Percentiles rank a stretch among this genome's conserved stretches.
Conservation (phyloP, 1,140 invertebrate species). For the Lysiphlebus fabarum region DNA sequence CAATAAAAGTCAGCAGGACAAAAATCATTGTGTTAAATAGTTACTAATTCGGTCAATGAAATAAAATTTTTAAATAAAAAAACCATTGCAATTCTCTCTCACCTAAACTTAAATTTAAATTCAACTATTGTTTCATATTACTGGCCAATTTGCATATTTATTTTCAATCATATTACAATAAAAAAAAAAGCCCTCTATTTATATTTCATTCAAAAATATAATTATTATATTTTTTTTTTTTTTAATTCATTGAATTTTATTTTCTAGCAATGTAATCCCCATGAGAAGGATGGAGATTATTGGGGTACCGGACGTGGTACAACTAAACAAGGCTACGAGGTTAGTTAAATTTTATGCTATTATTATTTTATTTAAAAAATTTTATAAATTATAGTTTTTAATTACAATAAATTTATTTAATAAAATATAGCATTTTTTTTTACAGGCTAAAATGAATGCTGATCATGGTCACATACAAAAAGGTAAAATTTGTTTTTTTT, state of each 20-base stretch:
- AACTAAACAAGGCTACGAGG: conserved; percentile 59
- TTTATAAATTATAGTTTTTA: background rate
- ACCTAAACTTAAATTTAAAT: background rate
- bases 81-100: too few relatives aligned
- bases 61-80: too few relatives aligned
- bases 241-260: conserved; percentile 19
- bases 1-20: too few relatives aligned
- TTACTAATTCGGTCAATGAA: too few relatives aligned
- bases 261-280: conserved; percentile 58
- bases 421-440: conserved; percentile 53
- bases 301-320: conserved; percentile 51
- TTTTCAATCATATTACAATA: background rate
- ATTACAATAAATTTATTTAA: conserved; percentile 7
- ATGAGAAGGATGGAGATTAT: conserved; percentile 59
- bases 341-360: conserved; percentile 34
- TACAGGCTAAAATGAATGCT: conserved; percentile 61
- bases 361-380: background rate
- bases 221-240: conserved; percentile 8
- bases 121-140: conserved; percentile 22
- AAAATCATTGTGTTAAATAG: too few relatives aligned
- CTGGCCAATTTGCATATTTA: conserved; percentile 20
- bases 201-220: background rate
- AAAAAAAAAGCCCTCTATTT: background rate
- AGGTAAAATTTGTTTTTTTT: conserved; percentile 45
- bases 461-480: conserved; percentile 58